A percentile compares a stretch with the other conserved stretches of the same genome.
Conservation (phyloP, 2,888 invertebrate genomes). For the Ephialtes manifestator region DNA sequence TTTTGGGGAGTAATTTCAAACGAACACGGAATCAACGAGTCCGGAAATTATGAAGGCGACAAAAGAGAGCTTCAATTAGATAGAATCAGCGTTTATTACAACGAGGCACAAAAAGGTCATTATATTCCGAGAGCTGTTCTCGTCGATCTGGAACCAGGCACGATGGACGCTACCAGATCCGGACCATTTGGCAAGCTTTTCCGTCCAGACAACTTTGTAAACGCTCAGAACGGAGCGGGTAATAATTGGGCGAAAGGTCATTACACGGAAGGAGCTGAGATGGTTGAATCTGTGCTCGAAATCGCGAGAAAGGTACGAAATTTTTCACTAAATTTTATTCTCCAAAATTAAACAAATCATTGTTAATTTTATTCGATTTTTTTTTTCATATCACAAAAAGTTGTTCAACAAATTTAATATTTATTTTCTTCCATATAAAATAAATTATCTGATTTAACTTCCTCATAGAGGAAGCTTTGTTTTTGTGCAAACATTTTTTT, state of each 20-base stretch:
- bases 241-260: conserved; percentile 60
- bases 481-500: no score
- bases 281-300: conserved; percentile 49
- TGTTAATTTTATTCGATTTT: no score
- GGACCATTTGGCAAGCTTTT: conserved; percentile 33
- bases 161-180: conserved; percentile 37
- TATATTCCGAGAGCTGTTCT: conserved; percentile 36
- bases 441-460: neutral
- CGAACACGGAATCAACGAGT: conserved; percentile 43
- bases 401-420: no score
- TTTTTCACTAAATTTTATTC: neutral
- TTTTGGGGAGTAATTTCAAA: conserved; percentile 41
- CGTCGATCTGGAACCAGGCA: conserved; percentile 35
- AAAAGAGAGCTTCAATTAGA: conserved; percentile 18
- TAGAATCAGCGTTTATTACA: conserved; percentile 35
- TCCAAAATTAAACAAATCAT: no score
- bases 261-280: conserved; percentile 53
- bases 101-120: conserved; percentile 1
- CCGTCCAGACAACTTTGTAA: conserved; percentile 49
- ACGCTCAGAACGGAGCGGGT: conserved; percentile 47
- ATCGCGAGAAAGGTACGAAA: conserved; percentile 43
- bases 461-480: no score
- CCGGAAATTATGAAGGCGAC: conserved; percentile 25
- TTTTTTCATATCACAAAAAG: no score
- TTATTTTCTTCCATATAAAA: conserved; percentile 91